Conservation (phyloP, 2,797 vertebrate species). For the Euthynnus affinis region DNA sequence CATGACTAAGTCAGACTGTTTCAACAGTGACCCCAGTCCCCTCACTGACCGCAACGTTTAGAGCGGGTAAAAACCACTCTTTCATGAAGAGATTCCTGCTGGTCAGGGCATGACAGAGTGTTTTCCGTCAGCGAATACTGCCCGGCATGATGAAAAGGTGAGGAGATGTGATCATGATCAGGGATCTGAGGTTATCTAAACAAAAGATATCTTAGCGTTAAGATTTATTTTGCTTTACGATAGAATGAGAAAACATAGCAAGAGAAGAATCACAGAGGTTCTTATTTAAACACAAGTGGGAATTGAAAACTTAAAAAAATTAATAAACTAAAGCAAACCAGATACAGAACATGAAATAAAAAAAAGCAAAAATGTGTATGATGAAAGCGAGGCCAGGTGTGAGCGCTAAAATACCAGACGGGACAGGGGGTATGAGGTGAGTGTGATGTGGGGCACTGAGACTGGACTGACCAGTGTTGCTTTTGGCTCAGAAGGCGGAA, state of each 20-base stretch:
- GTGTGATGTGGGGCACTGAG: constrained; percentile 41
- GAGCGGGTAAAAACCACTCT: constrained; percentile 49
- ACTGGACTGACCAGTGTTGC: constrained; percentile 60
- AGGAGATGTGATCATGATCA: constrained; percentile 48
- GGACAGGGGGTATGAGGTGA: constrained; percentile 25
- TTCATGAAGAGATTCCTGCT: constrained; percentile 71
- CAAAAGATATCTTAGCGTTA: constrained; percentile 4
- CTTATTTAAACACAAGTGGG: too few species aligned
- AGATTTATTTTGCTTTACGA: not conserved
- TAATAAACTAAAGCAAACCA: not conserved
- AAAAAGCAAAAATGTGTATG: constrained; percentile 2
- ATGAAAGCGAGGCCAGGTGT: constrained; percentile 21
- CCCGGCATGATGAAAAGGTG: constrained; percentile 33
- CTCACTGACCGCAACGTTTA: constrained; percentile 61
- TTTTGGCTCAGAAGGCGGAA: constrained; percentile 73
- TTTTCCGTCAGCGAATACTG: constrained; percentile 62
- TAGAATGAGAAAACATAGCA: not conserved
- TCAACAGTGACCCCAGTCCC: constrained; percentile 64
- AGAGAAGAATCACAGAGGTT: not conserved
- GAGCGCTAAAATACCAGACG: constrained; percentile 33
- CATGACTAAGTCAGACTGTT: constrained; percentile 53
- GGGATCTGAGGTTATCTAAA: constrained; percentile 28
- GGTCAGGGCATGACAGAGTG: constrained; percentile 60
- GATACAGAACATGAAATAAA: constrained; percentile 4
- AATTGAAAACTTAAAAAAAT: constrained; percentile 1